phyloP scores from a whole-genome alignment of 64 coral and sea anemone species.

The Astreopora myriophthalma region DNA sequence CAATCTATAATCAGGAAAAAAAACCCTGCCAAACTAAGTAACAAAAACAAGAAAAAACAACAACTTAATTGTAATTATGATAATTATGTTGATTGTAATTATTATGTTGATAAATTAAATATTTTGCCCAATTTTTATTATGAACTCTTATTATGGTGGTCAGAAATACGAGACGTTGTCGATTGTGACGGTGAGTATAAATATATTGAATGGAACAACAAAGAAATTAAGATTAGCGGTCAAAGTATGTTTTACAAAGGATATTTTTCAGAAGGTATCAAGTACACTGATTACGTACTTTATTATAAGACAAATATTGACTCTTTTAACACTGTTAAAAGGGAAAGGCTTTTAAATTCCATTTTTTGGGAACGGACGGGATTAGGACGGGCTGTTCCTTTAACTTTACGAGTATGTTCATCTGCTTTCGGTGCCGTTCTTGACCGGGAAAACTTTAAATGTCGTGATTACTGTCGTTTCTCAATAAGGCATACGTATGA shows the following conservation, averaged over 20 bases:
- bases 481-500: background rate
- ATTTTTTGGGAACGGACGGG: background rate
- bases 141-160: background rate
- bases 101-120: background rate
- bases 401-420: background rate
- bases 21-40: too few species aligned
- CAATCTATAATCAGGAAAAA: too few species aligned
- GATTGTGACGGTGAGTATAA: background rate
- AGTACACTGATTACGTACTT: background rate
- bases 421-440: background rate
- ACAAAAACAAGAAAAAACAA: too few species aligned
- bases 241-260: background rate
- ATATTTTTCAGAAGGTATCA: background rate
- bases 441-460: background rate
- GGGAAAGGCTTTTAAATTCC: background rate
- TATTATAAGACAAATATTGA: background rate
- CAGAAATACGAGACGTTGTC: background rate
- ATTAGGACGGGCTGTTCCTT: background rate
- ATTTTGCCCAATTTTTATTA: background rate
- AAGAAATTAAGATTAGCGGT: background rate
- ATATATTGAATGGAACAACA: background rate
- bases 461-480: background rate
- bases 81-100: too few species aligned
- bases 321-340: background rate
- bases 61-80: too few species aligned